phyloP scores from a whole-genome alignment of 2,797 vertebrate species.

The Danio choprae region DNA sequence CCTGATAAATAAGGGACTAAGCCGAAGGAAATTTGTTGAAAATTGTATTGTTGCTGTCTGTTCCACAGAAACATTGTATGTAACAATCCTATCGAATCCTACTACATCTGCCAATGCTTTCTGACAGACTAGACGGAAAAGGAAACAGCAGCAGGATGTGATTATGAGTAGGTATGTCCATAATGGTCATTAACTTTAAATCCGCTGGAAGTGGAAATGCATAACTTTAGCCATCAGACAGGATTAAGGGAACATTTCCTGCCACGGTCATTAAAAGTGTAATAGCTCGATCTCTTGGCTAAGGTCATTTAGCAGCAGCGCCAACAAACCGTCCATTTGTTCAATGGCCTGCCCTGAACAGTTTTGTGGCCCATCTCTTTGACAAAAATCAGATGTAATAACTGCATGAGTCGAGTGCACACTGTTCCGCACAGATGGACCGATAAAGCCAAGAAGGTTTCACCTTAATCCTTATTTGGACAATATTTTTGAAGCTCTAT shows the following conservation, averaged over 20 bases:
- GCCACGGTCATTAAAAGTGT: conserved; percentile 30
- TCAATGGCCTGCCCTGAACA: conserved; percentile 16
- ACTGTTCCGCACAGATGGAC: conserved; percentile 34
- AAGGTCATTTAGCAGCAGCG: conserved; percentile 19
- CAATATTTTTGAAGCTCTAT: conserved; percentile 1
- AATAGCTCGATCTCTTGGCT: conserved; percentile 7
- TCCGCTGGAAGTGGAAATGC: conserved; percentile 17
- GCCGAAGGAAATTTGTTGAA: no score
- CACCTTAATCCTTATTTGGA: conserved; percentile 23
- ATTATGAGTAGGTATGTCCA: conserved; percentile 9
- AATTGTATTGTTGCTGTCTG: background rate
- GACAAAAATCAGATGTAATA: conserved; percentile 29
- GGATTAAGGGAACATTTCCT: conserved; percentile 28
- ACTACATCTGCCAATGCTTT: background rate
- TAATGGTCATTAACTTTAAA: conserved; percentile 23
- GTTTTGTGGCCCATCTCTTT: conserved; percentile 9
- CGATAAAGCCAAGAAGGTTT: conserved; percentile 26
- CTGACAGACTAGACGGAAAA: background rate
- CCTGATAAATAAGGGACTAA: no score
- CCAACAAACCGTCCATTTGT: conserved; percentile 26
- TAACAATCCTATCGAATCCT: background rate
- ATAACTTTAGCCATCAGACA: conserved; percentile 13
- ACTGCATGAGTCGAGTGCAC: background rate
- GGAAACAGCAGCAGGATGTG: conserved; percentile 8
- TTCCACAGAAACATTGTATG: background rate